Percentiles rank a stretch among this genome's conserved stretches.
phyloP scores from a whole-genome alignment of 2,797 vertebrate genomes.

The Paratrypauchen microcephalus region DNA sequence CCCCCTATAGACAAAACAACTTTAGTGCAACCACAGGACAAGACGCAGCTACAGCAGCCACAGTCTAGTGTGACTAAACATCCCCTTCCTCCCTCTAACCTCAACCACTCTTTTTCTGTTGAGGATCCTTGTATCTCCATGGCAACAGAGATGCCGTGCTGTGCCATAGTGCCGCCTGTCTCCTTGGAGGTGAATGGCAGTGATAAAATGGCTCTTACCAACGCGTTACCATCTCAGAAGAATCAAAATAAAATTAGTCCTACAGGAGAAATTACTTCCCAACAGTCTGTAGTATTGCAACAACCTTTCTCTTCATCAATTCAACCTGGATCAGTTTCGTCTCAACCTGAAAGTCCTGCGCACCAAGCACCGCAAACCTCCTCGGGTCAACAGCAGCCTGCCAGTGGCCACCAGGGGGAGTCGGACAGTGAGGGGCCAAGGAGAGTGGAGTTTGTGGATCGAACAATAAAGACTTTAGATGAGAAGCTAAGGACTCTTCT shows the following conservation, averaged over 20 bases:
- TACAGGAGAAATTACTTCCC: slow-evolving; percentile 56
- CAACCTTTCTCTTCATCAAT: slow-evolving; percentile 75
- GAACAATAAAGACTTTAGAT: slow-evolving; percentile 93
- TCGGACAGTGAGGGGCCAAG: slow-evolving; percentile 90
- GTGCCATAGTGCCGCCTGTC: slow-evolving; percentile 75
- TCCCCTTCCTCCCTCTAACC: slow-evolving; percentile 15
- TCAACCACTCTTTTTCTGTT: slow-evolving; percentile 47
- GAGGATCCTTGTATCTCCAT: slow-evolving; percentile 71
- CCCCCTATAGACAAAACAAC: slow-evolving; percentile 37
- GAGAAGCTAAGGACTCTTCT: slow-evolving; percentile 92
- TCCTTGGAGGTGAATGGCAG: slow-evolving; percentile 66
- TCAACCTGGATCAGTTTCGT: slow-evolving; percentile 67
- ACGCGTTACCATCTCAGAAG: slow-evolving; percentile 46
- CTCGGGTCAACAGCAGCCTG: slow-evolving; percentile 70
- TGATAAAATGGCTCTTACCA: slow-evolving; percentile 41
- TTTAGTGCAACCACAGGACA: slow-evolving; percentile 49
- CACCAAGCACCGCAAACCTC: slow-evolving; percentile 64
- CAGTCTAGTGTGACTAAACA: slow-evolving; percentile 45
- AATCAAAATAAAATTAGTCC: slow-evolving; percentile 64
- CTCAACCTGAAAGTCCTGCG: slow-evolving; percentile 81
- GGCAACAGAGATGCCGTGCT: slow-evolving; percentile 77
- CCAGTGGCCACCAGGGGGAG: slow-evolving; percentile 80
- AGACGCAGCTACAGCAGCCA: slow-evolving; percentile 53
- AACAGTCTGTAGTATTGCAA: slow-evolving; percentile 78
- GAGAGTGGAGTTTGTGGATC: slow-evolving; percentile 90